Evolutionary conservation across 2,113 vertebrate species (phyloP), one percentile per base, ranked within the genome.

Genomic region (Nipponia nippon): DNA sequence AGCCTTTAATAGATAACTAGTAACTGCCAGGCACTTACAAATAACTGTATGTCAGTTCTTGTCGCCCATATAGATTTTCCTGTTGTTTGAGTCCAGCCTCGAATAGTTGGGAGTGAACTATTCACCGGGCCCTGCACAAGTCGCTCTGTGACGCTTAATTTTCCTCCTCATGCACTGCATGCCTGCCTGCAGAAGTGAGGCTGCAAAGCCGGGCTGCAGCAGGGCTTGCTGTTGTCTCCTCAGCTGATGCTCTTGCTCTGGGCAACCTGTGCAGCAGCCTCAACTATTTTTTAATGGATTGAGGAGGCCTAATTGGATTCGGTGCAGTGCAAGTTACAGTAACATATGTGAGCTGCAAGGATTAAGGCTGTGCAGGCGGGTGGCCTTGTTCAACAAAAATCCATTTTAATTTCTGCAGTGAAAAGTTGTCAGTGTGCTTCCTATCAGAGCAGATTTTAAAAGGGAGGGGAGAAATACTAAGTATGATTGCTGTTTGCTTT

Each of bases 351-450:
- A 94, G 70, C 87, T 86, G 90, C 77, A 61, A 67, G 88, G 94
- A 97, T 97, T 96, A 97, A 65, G 86, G 78, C 83, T 96, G 58
- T 92, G 85, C 63, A 21, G 63, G 84, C n/a, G 5, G 89, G 65
- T 93, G 95, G 87, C 93, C 93, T 91, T 79, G 53, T 90, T 94
- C 85, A 92, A 93, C 94, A 95, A 96, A 95, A 90, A 89, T 80
- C 93, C 89, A 88, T 84, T 91, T 67, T 55, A 93, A 89, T 97
- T 95, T 97, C 89, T 96, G 78, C 89, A 90, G 71, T 91, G 96
- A 93, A 91, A 96, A 93, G 93, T 97, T 93, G 89, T 94, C 86
- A 77, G 84, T 80, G 59, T 63, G 70, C 81, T 94, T 90, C 65
- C 71, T 93, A 47, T 85, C 49, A 66, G 83, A 94, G 77, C 89